Base-by-base conservation (phyloP, 2,113 vertebrate genomes). In the Urocitellus parryii region DNA sequence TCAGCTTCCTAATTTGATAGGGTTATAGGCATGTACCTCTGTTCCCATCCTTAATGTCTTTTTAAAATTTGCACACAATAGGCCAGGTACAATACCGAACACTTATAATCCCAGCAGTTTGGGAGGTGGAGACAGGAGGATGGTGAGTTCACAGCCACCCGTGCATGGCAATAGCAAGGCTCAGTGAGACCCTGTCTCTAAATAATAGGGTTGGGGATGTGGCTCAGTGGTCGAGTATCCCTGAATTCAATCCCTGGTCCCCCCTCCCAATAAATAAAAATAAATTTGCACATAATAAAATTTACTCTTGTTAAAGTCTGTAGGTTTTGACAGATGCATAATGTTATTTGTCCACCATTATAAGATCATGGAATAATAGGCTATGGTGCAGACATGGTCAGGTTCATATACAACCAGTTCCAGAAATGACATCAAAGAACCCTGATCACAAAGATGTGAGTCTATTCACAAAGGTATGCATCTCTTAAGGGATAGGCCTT, bases 341-440 rank as follows among this genome's bases (percentile, higher is more conserved):
- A 81, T 92, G 39, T 79, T 56, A 77, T 65, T 86, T 93, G 87
- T 88, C 16, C 76, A 83, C 11, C n/a, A 63, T 90, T 88, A 58
- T 32, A 70, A 37, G 51, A 27, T 72, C 34, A 24, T 48, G 53
- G 39, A 80, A 18, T 27, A 12, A 25, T 48, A 81, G 24, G 48
- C 70, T 42, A 53, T 77, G 65, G n/a, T 68, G 24, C 39, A 82
- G 2, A 39, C 39, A 37, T 61, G 68, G 39, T 68, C 39, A 63
- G 39, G 16, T 56, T 37, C 63, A 37, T 45, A 51, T 45, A 53
- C 3, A 90, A 27, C 27, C 14, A 56, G 34, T 72, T 10, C 42
- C 34, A 72, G 37, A 37, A 87, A 87, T 56, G 48, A n/a, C 8
- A 24, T 79, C 24, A 8, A 68, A 34, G 29, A 53, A 78, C 42